Conservation (phyloP, 2,113 vertebrate species). For the Diadophis punctatus region DNA sequence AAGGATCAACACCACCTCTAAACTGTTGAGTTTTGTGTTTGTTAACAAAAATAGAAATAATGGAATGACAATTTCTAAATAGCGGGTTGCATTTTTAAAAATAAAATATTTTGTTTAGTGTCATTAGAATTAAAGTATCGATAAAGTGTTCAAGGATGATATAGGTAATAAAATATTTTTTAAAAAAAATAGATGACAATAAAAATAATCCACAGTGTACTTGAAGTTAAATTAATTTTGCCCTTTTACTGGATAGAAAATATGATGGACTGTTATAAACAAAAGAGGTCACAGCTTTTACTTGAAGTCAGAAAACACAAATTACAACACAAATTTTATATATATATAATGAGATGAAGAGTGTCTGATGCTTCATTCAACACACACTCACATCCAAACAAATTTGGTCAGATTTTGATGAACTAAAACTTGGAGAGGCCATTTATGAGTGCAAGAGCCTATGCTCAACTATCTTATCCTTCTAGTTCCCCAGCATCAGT, state of each 20-base stretch:
- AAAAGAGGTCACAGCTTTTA: neutral
- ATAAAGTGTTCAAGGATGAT: neutral
- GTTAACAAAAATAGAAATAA: neutral
- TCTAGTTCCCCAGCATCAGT: neutral
- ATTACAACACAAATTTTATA: too few species aligned
- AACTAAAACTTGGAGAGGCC: neutral
- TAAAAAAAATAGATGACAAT: neutral
- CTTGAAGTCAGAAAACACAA: neutral
- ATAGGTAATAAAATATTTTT: neutral
- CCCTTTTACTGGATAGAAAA: neutral
- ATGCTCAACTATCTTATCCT: neutral
- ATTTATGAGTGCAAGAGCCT: neutral
- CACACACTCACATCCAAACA: too few species aligned
- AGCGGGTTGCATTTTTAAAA: neutral
- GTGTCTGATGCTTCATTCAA: too few species aligned
- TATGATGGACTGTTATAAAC: neutral
- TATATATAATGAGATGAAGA: too few species aligned
- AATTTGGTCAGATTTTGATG: neutral
- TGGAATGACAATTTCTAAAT: neutral
- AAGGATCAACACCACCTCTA: neutral
- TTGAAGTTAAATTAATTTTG: neutral
- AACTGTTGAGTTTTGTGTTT: neutral
- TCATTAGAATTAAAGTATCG: neutral
- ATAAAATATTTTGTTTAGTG: neutral
- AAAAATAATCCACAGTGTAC: neutral